Percentiles rank a stretch among this genome's conserved stretches.
Conservation (phyloP, 2,113 vertebrate genomes). For the Nasalis larvatus region DNA sequence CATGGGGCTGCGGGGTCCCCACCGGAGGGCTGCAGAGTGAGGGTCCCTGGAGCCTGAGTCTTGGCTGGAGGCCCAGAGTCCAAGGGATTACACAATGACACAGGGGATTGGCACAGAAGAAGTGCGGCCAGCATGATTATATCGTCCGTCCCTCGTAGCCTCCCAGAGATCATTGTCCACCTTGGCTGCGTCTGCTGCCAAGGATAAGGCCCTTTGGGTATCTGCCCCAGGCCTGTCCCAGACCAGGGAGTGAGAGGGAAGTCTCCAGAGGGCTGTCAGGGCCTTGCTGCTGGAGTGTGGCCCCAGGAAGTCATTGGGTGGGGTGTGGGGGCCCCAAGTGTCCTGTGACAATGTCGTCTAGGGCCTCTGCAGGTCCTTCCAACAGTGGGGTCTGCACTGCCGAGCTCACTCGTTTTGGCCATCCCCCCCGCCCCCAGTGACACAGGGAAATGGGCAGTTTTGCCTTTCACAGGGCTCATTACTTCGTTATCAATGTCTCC, state of each 20-base stretch:
- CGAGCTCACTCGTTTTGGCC: neutral
- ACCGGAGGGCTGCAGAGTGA: neutral
- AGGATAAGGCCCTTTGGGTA: too few species aligned
- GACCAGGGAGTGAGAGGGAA: neutral
- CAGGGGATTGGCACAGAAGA: accelerated
- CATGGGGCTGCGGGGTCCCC: accelerated
- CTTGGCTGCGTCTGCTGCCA: neutral
- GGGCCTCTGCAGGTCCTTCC: accelerated
- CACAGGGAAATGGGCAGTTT: accelerated
- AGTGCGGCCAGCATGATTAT: accelerated
- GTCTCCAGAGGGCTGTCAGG: neutral
- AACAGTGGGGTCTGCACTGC: neutral
- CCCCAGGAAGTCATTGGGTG: neutral
- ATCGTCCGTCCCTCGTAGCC: accelerated
- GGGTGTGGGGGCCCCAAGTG: neutral
- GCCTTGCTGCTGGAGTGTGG: neutral
- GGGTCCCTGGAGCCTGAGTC: neutral
- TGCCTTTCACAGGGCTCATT: neutral
- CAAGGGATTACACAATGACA: accelerated
- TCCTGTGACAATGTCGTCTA: neutral
- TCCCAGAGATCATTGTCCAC: accelerated
- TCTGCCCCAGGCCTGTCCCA: neutral
- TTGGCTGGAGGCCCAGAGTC: neutral
- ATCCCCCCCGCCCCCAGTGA: accelerated
- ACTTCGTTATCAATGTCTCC: too few species aligned